Evolutionary conservation across 2,113 vertebrate genomes (phyloP), one percentile per base, ranked within the genome.

Genomic region (Silurus asotus): DNA sequence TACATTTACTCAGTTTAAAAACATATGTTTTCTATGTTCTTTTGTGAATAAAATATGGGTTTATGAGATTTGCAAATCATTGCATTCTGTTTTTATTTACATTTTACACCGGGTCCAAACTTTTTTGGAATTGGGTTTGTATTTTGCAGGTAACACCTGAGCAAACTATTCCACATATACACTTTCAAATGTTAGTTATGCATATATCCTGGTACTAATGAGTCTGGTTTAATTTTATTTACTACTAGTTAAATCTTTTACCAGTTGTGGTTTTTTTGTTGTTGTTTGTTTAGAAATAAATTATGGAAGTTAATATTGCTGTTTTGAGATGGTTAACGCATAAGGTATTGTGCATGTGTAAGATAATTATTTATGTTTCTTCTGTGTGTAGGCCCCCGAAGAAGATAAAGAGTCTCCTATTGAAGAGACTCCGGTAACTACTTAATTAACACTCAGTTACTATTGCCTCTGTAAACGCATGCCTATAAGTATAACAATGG

Each of bases 391-490:
- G 91, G 90, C 64, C 15, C 53, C 88, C 83, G 58, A 70, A 85
- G 87, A 88, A 65, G 89, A 90, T 69, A 87, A 80, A 82, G 90
- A 90, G 90, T 90, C 89, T 89, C 89, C 89, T 62, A 89, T 88
- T 78, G 89, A 91, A 84, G 89, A 89, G 84, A 81, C 87, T 90
- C 88, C 70, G 91, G 91, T 92, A 92, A 91, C 84, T 89, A 88
- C 82, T 67, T 70, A 79, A 88, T 78, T 67, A 84, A 80, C 56
- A 59, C 23, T 76, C 1, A 56, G 7, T 82, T 78, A 9, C 7
- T 87, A 28, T 56, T 78, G 8, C 6, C 23, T 14, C 70, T 56
- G 4, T 69, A 67, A 67, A 67, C 13, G 5, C 28, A 72, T 17
- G 19, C 10, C 37, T n/a, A 25, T 28, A 25, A 20, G n/a, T 86